These are phyloP conservation scores for Glyphotaelius pellucidus DNA, from an alignment of 2,888 invertebrate genomes.

Conservation along the genomic window DNA sequence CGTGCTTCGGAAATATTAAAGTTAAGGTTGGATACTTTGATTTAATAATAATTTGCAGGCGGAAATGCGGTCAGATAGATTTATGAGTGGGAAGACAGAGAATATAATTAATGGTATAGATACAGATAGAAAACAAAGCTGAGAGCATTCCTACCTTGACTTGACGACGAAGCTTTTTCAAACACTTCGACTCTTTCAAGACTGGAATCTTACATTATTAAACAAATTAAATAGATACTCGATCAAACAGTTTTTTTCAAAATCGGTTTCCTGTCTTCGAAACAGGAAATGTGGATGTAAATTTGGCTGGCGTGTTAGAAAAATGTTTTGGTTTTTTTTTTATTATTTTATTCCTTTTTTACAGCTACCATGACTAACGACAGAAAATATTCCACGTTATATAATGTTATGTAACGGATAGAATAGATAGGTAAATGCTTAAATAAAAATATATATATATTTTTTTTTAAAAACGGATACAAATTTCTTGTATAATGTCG, in stretches of 20 bases:
- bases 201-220: neutral
- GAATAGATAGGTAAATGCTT: neutral
- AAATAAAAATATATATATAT: no score
- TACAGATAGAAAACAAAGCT: neutral
- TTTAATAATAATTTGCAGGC: neutral
- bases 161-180: neutral
- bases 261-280: neutral
- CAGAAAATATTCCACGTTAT: neutral
- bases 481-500: no score
- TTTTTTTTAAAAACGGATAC: no score
- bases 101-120: neutral
- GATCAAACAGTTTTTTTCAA: neutral
- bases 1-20: neutral
- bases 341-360: neutral
- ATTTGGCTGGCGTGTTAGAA: neutral
- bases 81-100: neutral
- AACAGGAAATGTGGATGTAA: neutral
- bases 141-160: neutral
- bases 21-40: neutral
- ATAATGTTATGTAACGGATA: neutral
- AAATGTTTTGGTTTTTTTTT: neutral
- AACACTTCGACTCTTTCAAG: neutral
- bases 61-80: conserved; percentile 2
- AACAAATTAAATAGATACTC: neutral
- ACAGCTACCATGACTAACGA: neutral